Conservation (phyloP, 1,140 invertebrate genomes). For the Lethrus apterus region DNA sequence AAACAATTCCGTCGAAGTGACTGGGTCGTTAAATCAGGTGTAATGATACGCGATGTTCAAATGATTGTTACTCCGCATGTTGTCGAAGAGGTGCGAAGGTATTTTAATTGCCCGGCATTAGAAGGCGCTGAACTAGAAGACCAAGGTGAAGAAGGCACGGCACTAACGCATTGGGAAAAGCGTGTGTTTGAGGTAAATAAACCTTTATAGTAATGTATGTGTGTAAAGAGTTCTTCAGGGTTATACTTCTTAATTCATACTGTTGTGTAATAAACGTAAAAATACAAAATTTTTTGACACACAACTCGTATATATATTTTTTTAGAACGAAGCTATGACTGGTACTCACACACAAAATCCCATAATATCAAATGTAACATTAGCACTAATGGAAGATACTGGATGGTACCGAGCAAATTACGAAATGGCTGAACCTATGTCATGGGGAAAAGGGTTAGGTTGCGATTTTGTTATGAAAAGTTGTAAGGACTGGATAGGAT, state of each 20-base stretch:
- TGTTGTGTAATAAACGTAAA: background rate
- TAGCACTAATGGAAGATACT: constrained; percentile 97
- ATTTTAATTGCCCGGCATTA: constrained; percentile 84
- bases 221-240: no score
- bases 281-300: constrained; percentile 9
- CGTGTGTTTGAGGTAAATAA: constrained; percentile 81
- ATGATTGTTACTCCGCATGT: constrained; percentile 92
- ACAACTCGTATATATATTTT: constrained; percentile 24
- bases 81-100: constrained; percentile 71
- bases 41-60: constrained; percentile 65
- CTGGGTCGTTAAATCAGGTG: constrained; percentile 80
- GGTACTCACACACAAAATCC: constrained; percentile 98
- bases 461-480: constrained; percentile 92
- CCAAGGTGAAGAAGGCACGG: constrained; percentile 95
- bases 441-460: constrained; percentile 86
- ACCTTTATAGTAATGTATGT: background rate
- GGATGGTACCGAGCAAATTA: constrained; percentile 93
- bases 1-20: constrained; percentile 65
- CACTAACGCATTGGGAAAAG: constrained; percentile 98
- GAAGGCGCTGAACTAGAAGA: constrained; percentile 98
- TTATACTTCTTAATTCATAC: no score
- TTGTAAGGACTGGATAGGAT: constrained; percentile 94
- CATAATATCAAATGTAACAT: constrained; percentile 90
- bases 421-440: constrained; percentile 74
- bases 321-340: constrained; percentile 98